Evolutionary conservation across 2,888 invertebrate genomes (phyloP).

Genomic region (Pseudoips prasinana): DNA sequence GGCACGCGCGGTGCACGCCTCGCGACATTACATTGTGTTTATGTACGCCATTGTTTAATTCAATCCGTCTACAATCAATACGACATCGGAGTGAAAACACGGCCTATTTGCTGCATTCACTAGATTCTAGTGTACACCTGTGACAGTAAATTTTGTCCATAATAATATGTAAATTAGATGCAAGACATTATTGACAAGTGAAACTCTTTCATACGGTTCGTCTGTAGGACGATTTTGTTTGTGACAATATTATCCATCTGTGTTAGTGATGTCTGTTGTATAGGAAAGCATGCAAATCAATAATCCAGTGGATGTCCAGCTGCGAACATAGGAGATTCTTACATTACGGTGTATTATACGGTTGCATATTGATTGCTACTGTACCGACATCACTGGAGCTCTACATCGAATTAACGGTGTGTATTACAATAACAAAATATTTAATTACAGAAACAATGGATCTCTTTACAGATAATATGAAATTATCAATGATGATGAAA

Average conservation of each 20-base stretch:
- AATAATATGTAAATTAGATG: slow-evolving; percentile 34
- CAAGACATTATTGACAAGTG: slow-evolving; percentile 75
- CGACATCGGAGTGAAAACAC: slow-evolving; percentile 55
- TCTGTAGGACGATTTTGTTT: slow-evolving; percentile 55
- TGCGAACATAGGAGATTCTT: slow-evolving; percentile 55
- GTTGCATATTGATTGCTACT: slow-evolving; percentile 75
- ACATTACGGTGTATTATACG: slow-evolving; percentile 62
- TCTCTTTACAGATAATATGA: slow-evolving; percentile 10
- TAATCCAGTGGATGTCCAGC: slow-evolving; percentile 65
- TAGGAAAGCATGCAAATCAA: slow-evolving; percentile 72
- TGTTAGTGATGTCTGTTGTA: slow-evolving; percentile 64
- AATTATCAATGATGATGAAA: neutral
- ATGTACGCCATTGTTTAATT: slow-evolving; percentile 68
- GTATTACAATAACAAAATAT: slow-evolving; percentile 32
- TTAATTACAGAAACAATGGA: slow-evolving; percentile 9
- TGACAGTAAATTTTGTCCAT: slow-evolving; percentile 47
- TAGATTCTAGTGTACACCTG: slow-evolving; percentile 43
- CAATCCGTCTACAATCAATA: slow-evolving; percentile 71
- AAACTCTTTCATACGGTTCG: slow-evolving; percentile 69
- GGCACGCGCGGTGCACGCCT: slow-evolving; percentile 78
- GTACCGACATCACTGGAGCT: slow-evolving; percentile 54
- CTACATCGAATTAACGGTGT: slow-evolving; percentile 59
- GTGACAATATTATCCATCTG: slow-evolving; percentile 62
- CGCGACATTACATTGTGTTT: slow-evolving; percentile 74
- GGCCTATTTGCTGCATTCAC: slow-evolving; percentile 51